Evolutionary conservation across 2,888 invertebrate species (phyloP).

Genomic region (Drosophila pseudotakahashii): DNA sequence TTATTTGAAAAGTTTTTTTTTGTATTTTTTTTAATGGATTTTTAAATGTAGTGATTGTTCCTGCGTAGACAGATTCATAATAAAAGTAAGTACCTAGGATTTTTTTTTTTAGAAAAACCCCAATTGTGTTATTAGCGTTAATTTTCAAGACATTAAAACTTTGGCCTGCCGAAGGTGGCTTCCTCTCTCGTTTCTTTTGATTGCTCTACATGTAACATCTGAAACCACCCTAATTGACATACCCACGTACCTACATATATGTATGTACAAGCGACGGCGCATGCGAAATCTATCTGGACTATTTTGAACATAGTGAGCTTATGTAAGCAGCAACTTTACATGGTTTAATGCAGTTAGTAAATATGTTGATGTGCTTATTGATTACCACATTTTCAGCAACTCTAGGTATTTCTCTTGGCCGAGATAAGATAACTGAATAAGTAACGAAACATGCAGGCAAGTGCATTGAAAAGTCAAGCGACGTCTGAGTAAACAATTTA

Average conservation of each 20-base stretch:
- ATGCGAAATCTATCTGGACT: conserved; percentile 57
- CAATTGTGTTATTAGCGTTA: no score
- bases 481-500: background rate
- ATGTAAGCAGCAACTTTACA: conserved; percentile 53
- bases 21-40: no score
- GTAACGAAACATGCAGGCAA: no score
- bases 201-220: background rate
- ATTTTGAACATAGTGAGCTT: conserved; percentile 53
- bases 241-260: conserved; percentile 4
- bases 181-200: background rate
- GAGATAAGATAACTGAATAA: no score
- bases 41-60: no score
- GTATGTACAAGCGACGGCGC: conserved; percentile 43
- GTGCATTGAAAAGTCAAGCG: no score
- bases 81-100: no score
- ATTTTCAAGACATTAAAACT: background rate
- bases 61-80: no score
- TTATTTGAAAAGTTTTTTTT: no score
- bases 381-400: background rate
- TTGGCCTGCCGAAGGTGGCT: background rate
- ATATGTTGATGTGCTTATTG: background rate
- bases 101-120: no score
- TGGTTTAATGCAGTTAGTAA: conserved; percentile 2
- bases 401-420: no score
- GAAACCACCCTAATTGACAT: conserved; percentile 11